Base-by-base conservation (phyloP, 2,888 invertebrate genomes). In the Melipona beecheii region DNA sequence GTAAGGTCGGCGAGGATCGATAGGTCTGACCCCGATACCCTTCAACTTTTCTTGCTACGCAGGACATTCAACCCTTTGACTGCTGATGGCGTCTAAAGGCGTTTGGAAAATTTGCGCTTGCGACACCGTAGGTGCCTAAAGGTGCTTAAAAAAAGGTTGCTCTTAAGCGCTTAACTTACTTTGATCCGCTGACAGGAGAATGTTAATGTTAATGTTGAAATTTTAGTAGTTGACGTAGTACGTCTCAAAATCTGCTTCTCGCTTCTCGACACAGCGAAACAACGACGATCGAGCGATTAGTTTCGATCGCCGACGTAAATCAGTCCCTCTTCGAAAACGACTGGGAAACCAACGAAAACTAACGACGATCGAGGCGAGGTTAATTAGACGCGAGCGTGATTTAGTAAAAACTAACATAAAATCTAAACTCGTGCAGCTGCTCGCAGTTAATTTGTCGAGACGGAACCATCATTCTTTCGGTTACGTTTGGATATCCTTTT, bases 21-120 rank as follows among this genome's bases (percentile, higher is more conserved):
- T 91, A 90, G 85, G 80, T 81, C 75, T 84, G 90, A 87, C 87
- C 90, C 60, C 88, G 87, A 89, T 89, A 85, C 86, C 86, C 87
- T 90, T 89, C 83, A 91, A 91, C 90, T 90, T 92, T 64, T 89
- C 89, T 86, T 87, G 77, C 83, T 58, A 49, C 65, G 36, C 82
- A 49, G 78, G 89, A 91, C 90, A 91, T 90, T 91, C 89, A 31
- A 31, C 31, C 31, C 31, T 31, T 31, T 31, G 31, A 31, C 31
- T 31, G 4, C 0, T 4, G 31, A 4, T 31, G 31, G 31, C 31
- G 31, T 31, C 27, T 27, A 27, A 27, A 27, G 27, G 27, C 31
- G 31, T 4, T 31, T 31, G 31, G 31, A 31, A 31, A 31, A 31
- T 31, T 31, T 31, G 31, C 31, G 31, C 0, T 31, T 31, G 31